These are phyloP conservation scores for Zoanthus gigantus DNA, from an alignment of 92 coral and sea anemone species.

Conservation along the genomic window DNA sequence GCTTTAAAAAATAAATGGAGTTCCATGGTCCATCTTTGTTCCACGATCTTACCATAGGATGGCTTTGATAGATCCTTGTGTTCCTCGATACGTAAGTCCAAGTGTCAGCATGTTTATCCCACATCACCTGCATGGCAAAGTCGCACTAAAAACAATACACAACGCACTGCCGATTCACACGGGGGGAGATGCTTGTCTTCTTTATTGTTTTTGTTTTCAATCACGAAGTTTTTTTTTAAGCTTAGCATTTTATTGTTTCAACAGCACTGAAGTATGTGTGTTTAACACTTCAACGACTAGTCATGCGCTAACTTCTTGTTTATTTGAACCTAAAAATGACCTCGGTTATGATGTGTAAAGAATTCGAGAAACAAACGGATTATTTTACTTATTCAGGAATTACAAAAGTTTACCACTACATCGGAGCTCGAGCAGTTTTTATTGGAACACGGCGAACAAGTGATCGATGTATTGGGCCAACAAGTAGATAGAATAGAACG, in stretches of 20 bases:
- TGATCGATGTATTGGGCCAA: constrained; percentile 95
- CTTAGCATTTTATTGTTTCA: neutral
- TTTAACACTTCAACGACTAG: no score
- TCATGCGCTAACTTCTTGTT: no score
- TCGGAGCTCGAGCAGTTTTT: constrained; percentile 90
- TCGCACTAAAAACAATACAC: neutral
- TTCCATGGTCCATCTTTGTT: no score
- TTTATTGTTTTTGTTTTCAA: neutral
- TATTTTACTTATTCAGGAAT: constrained; percentile 69
- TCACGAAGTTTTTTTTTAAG: neutral
- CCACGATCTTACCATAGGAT: neutral
- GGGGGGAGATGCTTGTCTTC: neutral
- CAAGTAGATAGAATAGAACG: constrained; percentile 97
- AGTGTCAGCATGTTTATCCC: neutral
- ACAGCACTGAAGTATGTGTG: neutral
- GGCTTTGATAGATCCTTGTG: neutral
- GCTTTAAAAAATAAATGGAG: no score
- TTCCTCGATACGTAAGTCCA: neutral
- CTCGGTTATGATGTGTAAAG: no score
- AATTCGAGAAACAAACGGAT: neutral
- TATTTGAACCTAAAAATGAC: no score
- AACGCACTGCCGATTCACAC: neutral
- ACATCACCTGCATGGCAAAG: neutral
- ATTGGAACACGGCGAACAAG: constrained; percentile 97
- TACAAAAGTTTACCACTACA: constrained; percentile 87